Evolutionary conservation across 2,113 vertebrate species (phyloP), one percentile per base, ranked within the genome.

Genomic region (Oncorhynchus nerka): DNA sequence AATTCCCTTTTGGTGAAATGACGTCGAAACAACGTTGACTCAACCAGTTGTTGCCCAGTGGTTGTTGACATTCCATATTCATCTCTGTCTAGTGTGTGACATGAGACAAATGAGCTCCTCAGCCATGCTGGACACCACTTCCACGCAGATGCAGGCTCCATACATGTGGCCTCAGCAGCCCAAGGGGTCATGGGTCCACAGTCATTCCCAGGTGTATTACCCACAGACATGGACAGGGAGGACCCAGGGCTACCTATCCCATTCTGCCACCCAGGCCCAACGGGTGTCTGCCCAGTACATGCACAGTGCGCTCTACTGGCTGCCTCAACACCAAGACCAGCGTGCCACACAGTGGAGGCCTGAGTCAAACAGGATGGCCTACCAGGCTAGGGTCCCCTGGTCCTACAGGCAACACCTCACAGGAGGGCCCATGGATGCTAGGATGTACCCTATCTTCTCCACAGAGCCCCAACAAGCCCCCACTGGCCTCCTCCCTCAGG

Each of bases 401-500:
- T 67, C 28, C 65, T 13, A 67, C 28, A 62, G 57, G 71, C 30
- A n/a, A 26, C 51, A 59, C 61, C 26, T 59, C 15, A 19, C 30
- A 73, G 32, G 28, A 24, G 4, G 45, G 12, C n/a, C 28, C 39
- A 70, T 11, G 39, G 39, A 45, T 26, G 39, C 19, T n/a, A 70
- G 68, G 16, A 70, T 49, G 39, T 48, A 13, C 2, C 26, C 65
- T 4, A 15, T 24, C 15, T 15, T 67, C 5, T 13, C 22, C 62
- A 26, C 66, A 68, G 6, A 13, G 65, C 70, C 19, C 24, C 28
- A 24, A 6, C 32, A 19, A 51, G 13, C 12, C 45, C 30, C 62
- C 30, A 61, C 39, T 45, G 39, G 32, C 26, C 67, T 59, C 67
- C 22, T 48, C 57, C 67, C 77, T 57, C 45, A 74, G 49, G 34